A percentile compares a stretch with the other conserved stretches of the same genome.
Conservation (phyloP, 2,888 invertebrate species). For the Tachystola acroxantha region DNA sequence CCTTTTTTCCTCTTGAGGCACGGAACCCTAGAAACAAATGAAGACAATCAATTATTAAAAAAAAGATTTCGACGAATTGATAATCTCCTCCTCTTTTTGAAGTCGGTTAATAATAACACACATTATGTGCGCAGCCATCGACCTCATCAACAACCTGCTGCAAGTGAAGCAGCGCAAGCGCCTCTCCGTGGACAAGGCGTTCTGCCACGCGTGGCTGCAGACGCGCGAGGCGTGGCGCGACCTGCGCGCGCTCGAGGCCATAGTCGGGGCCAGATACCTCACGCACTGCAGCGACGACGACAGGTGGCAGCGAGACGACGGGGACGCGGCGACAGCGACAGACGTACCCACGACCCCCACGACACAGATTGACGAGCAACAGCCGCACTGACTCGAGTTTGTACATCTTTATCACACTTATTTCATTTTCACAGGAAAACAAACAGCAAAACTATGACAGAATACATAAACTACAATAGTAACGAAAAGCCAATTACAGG, state of each 20-base stretch:
- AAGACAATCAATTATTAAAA: too few species aligned
- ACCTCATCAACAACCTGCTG: constrained; percentile 97
- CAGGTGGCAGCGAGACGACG: constrained; percentile 7
- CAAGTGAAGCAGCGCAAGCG: constrained; percentile 98
- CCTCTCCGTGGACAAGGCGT: constrained; percentile 96
- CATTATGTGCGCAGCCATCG: constrained; percentile 89
- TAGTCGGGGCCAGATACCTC: constrained; percentile 58
- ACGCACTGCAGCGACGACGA: constrained; percentile 62
- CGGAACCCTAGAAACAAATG: too few species aligned
- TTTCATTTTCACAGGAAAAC: too few species aligned
- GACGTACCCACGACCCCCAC: not conserved
- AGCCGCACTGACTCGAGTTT: constrained; percentile 5
- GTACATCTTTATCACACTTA: too few species aligned
- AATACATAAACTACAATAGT: too few species aligned
- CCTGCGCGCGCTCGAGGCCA: constrained; percentile 88
- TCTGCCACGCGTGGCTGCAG: constrained; percentile 97
- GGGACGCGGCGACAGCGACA: not conserved
- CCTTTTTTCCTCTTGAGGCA: too few species aligned
- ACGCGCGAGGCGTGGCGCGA: constrained; percentile 97
- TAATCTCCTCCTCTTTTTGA: too few species aligned
- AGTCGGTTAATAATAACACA: too few species aligned
- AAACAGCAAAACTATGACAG: too few species aligned
- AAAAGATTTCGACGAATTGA: too few species aligned
- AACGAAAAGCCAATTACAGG: too few species aligned
- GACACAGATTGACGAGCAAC: not conserved